These are phyloP conservation scores for Cyanoderma ruficeps DNA, from an alignment of 2,113 vertebrate genomes.

Conservation along the genomic window DNA sequence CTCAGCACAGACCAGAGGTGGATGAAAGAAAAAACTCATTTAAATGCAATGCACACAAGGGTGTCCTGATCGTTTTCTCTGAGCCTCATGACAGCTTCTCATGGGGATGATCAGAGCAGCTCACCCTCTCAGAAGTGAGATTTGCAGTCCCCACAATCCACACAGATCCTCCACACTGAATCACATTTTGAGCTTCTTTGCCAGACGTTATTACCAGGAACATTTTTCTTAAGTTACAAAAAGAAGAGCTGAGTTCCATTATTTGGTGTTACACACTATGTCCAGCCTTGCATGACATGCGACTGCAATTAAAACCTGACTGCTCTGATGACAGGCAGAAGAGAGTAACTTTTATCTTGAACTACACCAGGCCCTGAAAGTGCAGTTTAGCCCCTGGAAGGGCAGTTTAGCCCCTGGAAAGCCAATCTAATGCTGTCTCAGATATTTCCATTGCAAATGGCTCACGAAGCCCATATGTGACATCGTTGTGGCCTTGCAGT, in stretches of 20 bases:
- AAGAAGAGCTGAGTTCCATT: neutral
- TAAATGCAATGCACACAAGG: neutral
- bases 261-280: neutral
- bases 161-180: neutral
- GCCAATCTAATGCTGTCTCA: neutral
- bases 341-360: neutral
- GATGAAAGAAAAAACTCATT: neutral
- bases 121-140: neutral
- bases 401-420: neutral
- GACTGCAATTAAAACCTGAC: neutral
- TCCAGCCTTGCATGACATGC: neutral
- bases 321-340: neutral
- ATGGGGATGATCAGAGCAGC: neutral
- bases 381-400: neutral
- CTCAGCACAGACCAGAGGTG: neutral
- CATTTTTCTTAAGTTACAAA: neutral
- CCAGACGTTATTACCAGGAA: neutral
- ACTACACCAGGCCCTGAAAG: neutral
- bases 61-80: neutral
- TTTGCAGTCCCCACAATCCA: fast-evolving
- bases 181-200: neutral
- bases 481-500: neutral
- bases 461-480: neutral
- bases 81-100: neutral
- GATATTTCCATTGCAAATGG: neutral